A percentile compares a stretch with the other conserved stretches of the same genome.
Conservation (phyloP, 2,888 invertebrate species). For the Aricia artaxerxes region DNA sequence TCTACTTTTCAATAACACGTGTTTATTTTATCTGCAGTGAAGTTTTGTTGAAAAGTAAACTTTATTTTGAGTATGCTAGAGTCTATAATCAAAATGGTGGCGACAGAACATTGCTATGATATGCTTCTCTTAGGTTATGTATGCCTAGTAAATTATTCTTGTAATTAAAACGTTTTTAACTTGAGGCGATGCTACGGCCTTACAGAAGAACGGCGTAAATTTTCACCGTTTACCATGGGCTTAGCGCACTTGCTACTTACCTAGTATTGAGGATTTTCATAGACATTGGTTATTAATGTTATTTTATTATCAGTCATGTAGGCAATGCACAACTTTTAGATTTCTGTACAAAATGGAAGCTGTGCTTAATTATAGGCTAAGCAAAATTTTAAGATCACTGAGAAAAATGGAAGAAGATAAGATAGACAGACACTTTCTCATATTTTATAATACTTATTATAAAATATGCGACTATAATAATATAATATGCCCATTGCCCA, state of each 20-base stretch:
- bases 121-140: not conserved
- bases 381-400: too few relatives aligned
- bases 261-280: not conserved
- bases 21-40: not conserved
- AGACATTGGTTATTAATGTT: not conserved
- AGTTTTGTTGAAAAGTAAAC: not conserved
- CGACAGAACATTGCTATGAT: not conserved
- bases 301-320: too few relatives aligned
- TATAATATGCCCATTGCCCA: too few relatives aligned
- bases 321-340: too few relatives aligned
- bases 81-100: not conserved
- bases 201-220: not conserved
- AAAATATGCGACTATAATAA: too few relatives aligned
- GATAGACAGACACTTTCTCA: too few relatives aligned
- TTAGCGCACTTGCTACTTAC: not conserved
- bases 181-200: not conserved
- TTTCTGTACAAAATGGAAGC: too few relatives aligned
- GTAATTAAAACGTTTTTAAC: not conserved
- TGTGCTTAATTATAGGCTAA: too few relatives aligned
- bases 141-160: not conserved
- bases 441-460: too few relatives aligned
- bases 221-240: not conserved
- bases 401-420: too few relatives aligned
- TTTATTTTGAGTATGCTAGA: not conserved
- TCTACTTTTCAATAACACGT: not conserved